Base-by-base conservation (phyloP, 1,140 invertebrate genomes). In the Trichonephila clavata region DNA sequence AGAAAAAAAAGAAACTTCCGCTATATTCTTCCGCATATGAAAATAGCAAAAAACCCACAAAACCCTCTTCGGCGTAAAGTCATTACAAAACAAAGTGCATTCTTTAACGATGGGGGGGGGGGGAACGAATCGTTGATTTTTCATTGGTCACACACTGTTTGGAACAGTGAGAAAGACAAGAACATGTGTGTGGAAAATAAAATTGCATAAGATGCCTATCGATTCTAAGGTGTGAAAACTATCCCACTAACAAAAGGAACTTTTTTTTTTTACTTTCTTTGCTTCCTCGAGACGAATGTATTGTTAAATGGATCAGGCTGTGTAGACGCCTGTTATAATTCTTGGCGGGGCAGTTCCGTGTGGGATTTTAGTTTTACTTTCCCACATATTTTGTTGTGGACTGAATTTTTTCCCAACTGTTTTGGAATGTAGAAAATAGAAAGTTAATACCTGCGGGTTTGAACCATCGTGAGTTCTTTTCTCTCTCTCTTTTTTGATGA, bases 51-150 rank as follows among this genome's bases (percentile, higher is more conserved):
- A 24, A 65, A 68, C n/a, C 7, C 14, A 50, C 5, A 63, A 63
- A 63, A 77, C 71, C 32, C 27, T 32, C 24, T 7, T 63, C 21
- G 21, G 18, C 71, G 71, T 32, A 32, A 77, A 24, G 71, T 4
- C 27, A 77, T 77, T 77, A 77, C 14, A 7, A 7, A 63, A 21
- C 61, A 63, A 63, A 63, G 24, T 20, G 14, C 71, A 32, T 77
- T 77, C 27, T 68, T 13, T 77, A 39, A 77, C 27, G 71, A 32
- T 39, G 71, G 13, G 8, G n/a, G n/a, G n/a, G n/a, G n/a, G n/a
- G n/a, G n/a, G 24, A 84, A n/a, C n/a, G 43, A 59, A 84, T 57
- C 43, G 81, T 84, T 59, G 20, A 57, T n/a, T 84, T 84, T 84
- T 57, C 81, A 84, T 84, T 57, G 43, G 43, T 59, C 71, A 77